Evolutionary conservation across 2,797 vertebrate species (phyloP), one percentile per base, ranked within the genome.

Genomic region (Thalassophryne amazonica): DNA sequence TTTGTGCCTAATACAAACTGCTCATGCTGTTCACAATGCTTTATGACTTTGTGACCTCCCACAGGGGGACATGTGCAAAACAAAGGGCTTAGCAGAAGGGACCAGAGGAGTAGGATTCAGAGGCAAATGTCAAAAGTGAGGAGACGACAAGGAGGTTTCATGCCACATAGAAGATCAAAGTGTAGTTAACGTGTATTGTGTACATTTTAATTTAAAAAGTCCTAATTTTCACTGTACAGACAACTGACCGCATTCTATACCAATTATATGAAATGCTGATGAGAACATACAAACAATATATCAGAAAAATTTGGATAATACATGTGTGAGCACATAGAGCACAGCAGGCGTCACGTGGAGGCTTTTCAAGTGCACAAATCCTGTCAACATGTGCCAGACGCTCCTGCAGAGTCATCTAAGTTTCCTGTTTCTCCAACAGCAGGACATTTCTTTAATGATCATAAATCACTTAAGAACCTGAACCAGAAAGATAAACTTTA

Each of bases 21-120:
- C 68, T 91, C 85, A 87, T 55, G n/a, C 81, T 87, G 73, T 87
- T 87, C 75, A 88, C 70, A 86, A 88, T 85, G 65, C 67, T 62
- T 79, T 71, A 78, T 85, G 83, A 89, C 84, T 66, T 79, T 58
- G 60, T 17, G 14, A 6, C 56, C 64, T 65, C 75, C 68, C 24
- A 36, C 60, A 13, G 83, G 22, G 82, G 61, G 43, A 73, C 75
- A 72, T 80, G 76, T 80, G 68, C 72, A 83, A 83, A 85, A 86
- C 78, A 84, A n/a, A 87, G 62, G 60, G 64, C 61, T 75, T 65
- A 71, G 52, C 7, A 34, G 42, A 51, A 49, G 37, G 27, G 41
- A 49, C 65, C 48, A 54, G 35, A 43, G 20, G 31, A 35, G 20
- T 43, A 35, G 38, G 14, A 36, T 31, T 16, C 3, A 27, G 25